Base-by-base conservation (phyloP, 2,797 vertebrate species). In the Hephaestus fuliginosus region DNA sequence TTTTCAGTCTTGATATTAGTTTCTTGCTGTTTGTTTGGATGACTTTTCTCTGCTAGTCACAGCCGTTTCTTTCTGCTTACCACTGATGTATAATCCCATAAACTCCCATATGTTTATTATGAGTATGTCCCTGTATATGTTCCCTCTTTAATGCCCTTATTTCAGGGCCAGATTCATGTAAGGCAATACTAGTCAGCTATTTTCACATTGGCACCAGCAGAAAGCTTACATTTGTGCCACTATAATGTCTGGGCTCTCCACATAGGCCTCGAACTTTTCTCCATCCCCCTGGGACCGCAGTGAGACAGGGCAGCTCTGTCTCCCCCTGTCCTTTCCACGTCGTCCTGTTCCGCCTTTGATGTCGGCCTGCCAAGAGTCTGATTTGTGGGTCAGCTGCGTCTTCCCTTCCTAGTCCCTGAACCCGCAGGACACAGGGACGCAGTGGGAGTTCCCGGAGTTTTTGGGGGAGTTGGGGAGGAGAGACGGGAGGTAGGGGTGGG, bases 381-480 rank as follows among this genome's bases (percentile, higher is more conserved):
- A 91, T 91, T 86, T 92, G 90, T 89, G 88, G 70, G 83, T 85
- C 67, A 75, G 69, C 62, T 22, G 7, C 28, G 74, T 83, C 78
- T 85, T 84, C 74, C 80, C 69, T 55, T 80, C 60, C 62, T 20
- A 55, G 69, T 61, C 80, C 82, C 81, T 30, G 61, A 80, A 87
- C 74, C 76, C 5, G 4, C 68, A 70, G 85, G 88, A 88, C 81
- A 80, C 44, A 78, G 78, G 84, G 86, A 87, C 81, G 67, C 80
- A 72, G 78, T 87, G 86, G 91, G 89, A 91, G 90, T 92, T 93
- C 92, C 91, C 78, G 84, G 65, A 74, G 65, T 86, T 91, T 86
- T 77, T 3, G 41, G 58, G 76, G 79, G 68, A 70, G 82, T 48
- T 39, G 55, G 52, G 74, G 56, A 58, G 58, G 43, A 73, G 77